phyloP scores from a whole-genome alignment of 2,113 vertebrate genomes.

The Phodopus roborovskii region DNA sequence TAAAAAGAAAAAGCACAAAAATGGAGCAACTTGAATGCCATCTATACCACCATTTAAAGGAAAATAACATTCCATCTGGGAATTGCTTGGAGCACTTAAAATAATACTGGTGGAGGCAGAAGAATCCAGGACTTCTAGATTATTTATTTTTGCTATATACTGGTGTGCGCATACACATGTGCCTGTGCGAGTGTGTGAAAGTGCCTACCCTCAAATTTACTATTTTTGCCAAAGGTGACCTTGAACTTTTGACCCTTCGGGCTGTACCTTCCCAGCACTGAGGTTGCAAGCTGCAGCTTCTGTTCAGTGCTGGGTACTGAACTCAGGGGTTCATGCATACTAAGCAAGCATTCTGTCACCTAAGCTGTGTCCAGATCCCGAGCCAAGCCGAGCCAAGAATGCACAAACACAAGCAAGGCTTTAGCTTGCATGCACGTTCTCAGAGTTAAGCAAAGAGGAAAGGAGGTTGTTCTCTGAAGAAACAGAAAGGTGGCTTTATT shows the following conservation, averaged over 20 bases:
- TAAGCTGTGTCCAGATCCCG: not conserved
- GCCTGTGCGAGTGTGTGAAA: not conserved
- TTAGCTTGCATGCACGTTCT: not conserved
- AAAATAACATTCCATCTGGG: not conserved
- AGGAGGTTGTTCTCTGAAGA: not conserved
- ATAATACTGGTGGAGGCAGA: not conserved
- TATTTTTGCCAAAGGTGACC: no score
- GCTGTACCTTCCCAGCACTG: not conserved
- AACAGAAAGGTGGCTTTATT: not conserved
- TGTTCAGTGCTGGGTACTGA: not conserved
- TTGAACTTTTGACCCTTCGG: not conserved
- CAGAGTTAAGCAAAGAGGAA: not conserved
- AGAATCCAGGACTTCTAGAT: not conserved
- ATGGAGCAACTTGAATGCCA: not conserved
- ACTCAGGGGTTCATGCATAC: not conserved
- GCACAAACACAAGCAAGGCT: not conserved
- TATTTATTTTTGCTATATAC: not conserved
- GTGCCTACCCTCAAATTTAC: not conserved
- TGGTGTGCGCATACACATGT: not conserved
- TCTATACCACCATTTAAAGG: not conserved
- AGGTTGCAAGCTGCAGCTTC: not conserved
- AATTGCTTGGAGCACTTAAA: not conserved
- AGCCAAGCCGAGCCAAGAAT: not conserved
- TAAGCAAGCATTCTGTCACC: not conserved
- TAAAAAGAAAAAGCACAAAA: conserved; percentile 1